Conservation (phyloP, 2,797 vertebrate genomes). For the Trachops cirrhosus region DNA sequence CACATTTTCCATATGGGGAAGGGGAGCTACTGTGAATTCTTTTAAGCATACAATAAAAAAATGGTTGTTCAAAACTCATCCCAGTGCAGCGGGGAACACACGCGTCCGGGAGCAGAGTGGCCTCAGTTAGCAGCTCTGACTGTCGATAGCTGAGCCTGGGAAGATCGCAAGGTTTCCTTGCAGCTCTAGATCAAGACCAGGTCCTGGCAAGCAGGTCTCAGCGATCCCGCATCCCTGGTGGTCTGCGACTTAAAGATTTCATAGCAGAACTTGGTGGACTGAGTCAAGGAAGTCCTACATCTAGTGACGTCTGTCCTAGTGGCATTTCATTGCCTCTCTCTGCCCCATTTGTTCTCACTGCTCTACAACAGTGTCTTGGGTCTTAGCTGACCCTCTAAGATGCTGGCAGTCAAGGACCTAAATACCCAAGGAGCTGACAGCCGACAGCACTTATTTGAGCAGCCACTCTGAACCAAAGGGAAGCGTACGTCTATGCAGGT, state of each 20-base stretch:
- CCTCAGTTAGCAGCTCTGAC: not conserved
- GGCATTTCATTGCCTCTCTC: not conserved
- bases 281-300: not conserved
- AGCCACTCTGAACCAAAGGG: not conserved
- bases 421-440: not conserved
- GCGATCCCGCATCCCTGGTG: not conserved
- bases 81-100: not conserved
- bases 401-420: not conserved
- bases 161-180: not conserved
- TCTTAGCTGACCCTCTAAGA: not conserved
- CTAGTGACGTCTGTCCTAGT: not conserved
- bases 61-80: not conserved
- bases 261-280: not conserved
- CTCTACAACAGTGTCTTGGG: not conserved
- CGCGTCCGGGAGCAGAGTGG: not conserved
- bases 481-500: not conserved
- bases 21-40: not conserved
- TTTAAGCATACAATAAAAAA: slow-evolving; percentile 5
- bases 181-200: not conserved
- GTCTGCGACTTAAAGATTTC: not conserved
- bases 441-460: not conserved
- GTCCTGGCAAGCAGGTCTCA: not conserved
- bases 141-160: not conserved
- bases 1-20: not conserved
- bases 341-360: not conserved